Conservation (phyloP, 2,797 vertebrate genomes). For the Botia kubotai region DNA sequence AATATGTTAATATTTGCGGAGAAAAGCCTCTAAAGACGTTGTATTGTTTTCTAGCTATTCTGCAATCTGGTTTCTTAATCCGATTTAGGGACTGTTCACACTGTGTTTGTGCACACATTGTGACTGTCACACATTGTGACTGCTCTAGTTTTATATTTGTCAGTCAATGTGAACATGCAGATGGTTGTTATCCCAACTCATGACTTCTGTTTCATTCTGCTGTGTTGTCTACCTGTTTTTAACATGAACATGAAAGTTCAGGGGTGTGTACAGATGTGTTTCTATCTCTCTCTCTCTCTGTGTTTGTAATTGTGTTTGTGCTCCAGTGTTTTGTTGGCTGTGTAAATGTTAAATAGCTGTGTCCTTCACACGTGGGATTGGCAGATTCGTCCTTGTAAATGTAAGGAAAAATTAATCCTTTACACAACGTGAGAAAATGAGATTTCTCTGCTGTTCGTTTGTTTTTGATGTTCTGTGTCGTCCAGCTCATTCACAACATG, state of each 20-base stretch:
- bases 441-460: slow-evolving; percentile 41
- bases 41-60: no score
- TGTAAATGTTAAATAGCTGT: slow-evolving; percentile 40
- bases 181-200: no score
- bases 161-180: no score
- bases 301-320: slow-evolving; percentile 41
- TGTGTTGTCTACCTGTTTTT: no score
- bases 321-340: slow-evolving; percentile 26
- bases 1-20: not conserved
- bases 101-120: no score
- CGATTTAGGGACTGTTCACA: no score
- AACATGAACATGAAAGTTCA: not conserved
- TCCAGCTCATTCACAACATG: slow-evolving; percentile 28
- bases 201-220: no score
- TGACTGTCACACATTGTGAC: no score
- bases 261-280: not conserved
- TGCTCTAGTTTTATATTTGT: no score
- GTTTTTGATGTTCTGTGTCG: slow-evolving; percentile 24
- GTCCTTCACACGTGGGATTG: slow-evolving; percentile 51
- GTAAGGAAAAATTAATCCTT: slow-evolving; percentile 46
- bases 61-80: no score
- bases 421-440: slow-evolving; percentile 27
- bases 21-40: no score
- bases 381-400: slow-evolving; percentile 43
- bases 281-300: not conserved